Base-by-base conservation (phyloP, 2,888 invertebrate species). In the Spodoptera picta region DNA sequence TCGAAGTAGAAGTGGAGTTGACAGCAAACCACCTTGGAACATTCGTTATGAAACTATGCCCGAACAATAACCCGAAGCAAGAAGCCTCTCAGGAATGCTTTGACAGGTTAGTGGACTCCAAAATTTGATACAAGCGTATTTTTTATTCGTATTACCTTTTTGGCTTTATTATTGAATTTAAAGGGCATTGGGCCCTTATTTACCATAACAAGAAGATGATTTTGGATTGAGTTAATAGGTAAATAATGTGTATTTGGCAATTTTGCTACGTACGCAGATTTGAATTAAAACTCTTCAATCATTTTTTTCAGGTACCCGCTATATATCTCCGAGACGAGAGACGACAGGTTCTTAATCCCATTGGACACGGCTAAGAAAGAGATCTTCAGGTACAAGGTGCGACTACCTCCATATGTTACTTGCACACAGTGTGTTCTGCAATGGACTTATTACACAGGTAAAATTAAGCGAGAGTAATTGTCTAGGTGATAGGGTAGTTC, bases 371-470 rank as follows among this genome's bases (percentile, higher is more conserved):
- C 96, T 54, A 97, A 97, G 90, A 96, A 96, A 84, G 96, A 95
- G 65, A 91, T 91, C 62, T 95, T 95, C 80, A 95, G 96, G 60
- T 98, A 98, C 87, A 95, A 96, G 71, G 97, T 98, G 0, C 95
- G 96, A 3, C 92, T 98, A 54, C 98, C 98, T 0, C 95, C 97
- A 0, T 98, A 97, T 81, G 89, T 98, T 3, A 98, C 98, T 0
- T 98, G 98, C 83, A 96, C 97, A 0, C 98, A 98, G 81, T 98
- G 98, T 84, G 97, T 98, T 4, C 87, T 98, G n/a, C 98, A 98
- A 86, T 98, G 98, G 98, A 98, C 97, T 62, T 98, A 98, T 88
- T 97, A 97, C 78, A 98, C 98, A 62, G 97, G 97, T 96, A 69
- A 78, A 60, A 27, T 23, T 12, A n/a, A 23, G n/a, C 11, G 5